Conservation (phyloP, 1,140 invertebrate genomes). For the Nylanderia fulva region DNA sequence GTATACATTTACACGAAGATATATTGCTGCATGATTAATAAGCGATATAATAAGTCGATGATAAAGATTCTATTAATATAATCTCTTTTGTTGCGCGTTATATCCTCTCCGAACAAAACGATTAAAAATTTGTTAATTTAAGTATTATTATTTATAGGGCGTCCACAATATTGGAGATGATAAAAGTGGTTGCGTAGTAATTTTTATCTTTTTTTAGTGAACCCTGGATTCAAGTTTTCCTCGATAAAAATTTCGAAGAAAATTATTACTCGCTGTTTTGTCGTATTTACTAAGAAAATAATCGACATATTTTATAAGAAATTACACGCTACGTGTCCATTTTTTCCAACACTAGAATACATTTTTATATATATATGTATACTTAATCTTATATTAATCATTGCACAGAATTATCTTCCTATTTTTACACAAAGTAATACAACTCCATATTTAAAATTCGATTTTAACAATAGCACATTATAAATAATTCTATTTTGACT, state of each 20-base stretch:
- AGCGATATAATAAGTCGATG: conserved; percentile 49
- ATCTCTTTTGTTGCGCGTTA: conserved; percentile 49
- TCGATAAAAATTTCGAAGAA: conserved; percentile 29
- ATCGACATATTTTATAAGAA: conserved; percentile 24
- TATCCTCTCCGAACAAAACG: conserved; percentile 29
- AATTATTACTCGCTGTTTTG: conserved; percentile 52
- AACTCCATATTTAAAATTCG: conserved; percentile 66
- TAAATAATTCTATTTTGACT: conserved; percentile 77
- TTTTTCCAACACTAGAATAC: conserved; percentile 11
- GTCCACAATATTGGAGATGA: conserved; percentile 27
- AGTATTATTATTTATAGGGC: conserved; percentile 31
- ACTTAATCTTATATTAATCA: conserved; percentile 66
- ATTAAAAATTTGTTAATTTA: conserved; percentile 39
- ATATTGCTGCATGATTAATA: conserved; percentile 45
- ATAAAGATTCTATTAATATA: conserved; percentile 48
- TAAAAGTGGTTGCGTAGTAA: conserved; percentile 1
- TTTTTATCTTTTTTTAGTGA: conserved; percentile 28
- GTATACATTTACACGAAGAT: conserved; percentile 58
- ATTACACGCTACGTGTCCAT: conserved; percentile 15
- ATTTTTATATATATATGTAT: not conserved
- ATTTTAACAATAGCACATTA: conserved; percentile 69
- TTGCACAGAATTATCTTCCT: conserved; percentile 71
- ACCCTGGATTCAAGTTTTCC: conserved; percentile 13
- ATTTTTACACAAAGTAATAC: conserved; percentile 69
- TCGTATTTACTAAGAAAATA: conserved; percentile 54